Conservation (phyloP, 2,113 vertebrate species). For the Oenanthe oenanthe region DNA sequence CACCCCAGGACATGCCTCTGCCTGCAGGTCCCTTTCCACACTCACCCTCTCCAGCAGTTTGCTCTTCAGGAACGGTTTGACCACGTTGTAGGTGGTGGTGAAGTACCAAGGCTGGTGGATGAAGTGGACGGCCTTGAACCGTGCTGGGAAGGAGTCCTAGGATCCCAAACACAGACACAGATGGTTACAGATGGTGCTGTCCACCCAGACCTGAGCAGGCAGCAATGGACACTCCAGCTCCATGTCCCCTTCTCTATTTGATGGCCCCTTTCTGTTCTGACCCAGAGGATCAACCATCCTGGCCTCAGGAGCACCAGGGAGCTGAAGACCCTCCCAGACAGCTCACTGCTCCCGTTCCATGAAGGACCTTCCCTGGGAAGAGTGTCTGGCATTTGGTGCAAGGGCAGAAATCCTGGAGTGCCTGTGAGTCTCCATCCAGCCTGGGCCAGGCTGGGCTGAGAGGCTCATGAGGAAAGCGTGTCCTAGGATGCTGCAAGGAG, state of each 20-base stretch:
- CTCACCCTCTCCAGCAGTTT: constrained; percentile 94
- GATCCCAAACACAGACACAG: not conserved
- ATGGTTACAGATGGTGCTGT: not conserved
- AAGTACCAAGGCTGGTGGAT: constrained; percentile 99
- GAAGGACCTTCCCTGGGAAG: not conserved
- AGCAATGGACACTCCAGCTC: not conserved
- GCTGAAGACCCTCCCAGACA: not conserved
- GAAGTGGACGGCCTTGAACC: constrained; percentile 96
- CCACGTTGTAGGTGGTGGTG: constrained; percentile 96
- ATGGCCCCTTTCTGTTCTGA: not conserved
- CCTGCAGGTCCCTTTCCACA: not conserved
- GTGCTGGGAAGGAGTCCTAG: constrained; percentile 96
- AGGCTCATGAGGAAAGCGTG: not conserved
- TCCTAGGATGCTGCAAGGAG: not conserved
- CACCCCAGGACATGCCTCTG: not conserved
- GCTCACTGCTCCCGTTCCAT: not conserved
- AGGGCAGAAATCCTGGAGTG: not conserved
- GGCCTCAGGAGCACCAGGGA: not conserved
- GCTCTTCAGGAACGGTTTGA: constrained; percentile 96
- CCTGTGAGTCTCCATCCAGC: not conserved
- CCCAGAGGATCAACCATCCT: not conserved
- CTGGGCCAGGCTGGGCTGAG: not conserved
- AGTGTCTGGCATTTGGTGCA: not conserved
- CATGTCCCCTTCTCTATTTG: not conserved
- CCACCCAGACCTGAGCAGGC: accelerated